Evolutionary conservation across 2,113 vertebrate genomes (phyloP).

Genomic region (Brachyhypopomus occidentalis): DNA sequence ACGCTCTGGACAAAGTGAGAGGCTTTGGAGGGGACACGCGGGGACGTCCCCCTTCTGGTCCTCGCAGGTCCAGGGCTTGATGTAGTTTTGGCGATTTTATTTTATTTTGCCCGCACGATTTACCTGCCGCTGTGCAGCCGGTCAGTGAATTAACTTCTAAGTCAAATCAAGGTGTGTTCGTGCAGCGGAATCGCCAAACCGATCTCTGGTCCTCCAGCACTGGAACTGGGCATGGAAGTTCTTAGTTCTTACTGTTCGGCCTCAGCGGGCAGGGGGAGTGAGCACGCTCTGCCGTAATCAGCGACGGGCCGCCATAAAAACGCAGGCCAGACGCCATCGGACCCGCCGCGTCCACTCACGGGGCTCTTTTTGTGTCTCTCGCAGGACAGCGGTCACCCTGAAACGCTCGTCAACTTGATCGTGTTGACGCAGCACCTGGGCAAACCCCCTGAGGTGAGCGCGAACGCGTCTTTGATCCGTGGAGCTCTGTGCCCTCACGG

Average conservation of each 20-base stretch:
- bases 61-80: background rate
- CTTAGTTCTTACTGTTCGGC: background rate
- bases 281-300: no score
- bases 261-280: background rate
- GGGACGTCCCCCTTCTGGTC: no score
- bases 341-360: background rate
- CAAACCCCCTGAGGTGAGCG: constrained; percentile 90
- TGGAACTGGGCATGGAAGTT: no score
- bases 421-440: constrained; percentile 92
- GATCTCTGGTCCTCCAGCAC: no score
- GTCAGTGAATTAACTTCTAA: background rate
- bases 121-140: no score
- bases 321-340: no score
- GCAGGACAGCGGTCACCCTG: constrained; percentile 93
- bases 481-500: background rate
- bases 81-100: background rate
- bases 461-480: constrained; percentile 4
- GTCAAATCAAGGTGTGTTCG: background rate
- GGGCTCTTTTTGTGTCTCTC: constrained; percentile 5
- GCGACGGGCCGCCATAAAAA: no score
- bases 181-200: no score
- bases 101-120: background rate
- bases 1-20: constrained; percentile 83
- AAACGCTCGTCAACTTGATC: constrained; percentile 92
- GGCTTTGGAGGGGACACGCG: background rate